These are phyloP conservation scores for Ancistrus triradiatus DNA, from an alignment of 2,113 vertebrate species.

Conservation along the genomic window DNA sequence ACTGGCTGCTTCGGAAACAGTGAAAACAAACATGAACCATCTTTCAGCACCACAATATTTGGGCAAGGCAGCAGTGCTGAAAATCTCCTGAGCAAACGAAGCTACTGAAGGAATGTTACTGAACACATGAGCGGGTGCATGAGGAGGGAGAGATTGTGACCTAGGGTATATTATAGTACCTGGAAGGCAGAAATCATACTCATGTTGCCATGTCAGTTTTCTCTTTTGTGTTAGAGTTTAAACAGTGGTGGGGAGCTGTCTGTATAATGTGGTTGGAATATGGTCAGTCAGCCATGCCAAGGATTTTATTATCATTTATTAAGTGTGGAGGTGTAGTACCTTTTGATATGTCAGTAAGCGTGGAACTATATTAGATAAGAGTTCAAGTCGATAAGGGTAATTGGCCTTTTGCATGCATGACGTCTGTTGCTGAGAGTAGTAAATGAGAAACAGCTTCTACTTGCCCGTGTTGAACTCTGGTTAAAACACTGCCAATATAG, in stretches of 20 bases:
- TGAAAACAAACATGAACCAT: constrained; percentile 50
- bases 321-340: constrained; percentile 36
- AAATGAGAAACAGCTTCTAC: too few relatives aligned
- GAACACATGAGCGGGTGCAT: constrained; percentile 3
- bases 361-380: neutral
- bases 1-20: constrained; percentile 33
- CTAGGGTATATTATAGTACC: constrained; percentile 27
- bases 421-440: too few relatives aligned
- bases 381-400: neutral
- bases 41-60: constrained; percentile 37
- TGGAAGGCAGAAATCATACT: constrained; percentile 28
- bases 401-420: too few relatives aligned
- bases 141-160: constrained; percentile 46
- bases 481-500: too few relatives aligned
- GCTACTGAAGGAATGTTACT: constrained; percentile 25
- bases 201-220: constrained; percentile 57
- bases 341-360: neutral
- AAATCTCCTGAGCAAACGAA: constrained; percentile 30
- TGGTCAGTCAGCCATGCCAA: constrained; percentile 50
- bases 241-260: constrained; percentile 57
- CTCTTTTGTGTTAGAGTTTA: constrained; percentile 51
- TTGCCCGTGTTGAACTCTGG: too few relatives aligned
- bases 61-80: constrained; percentile 37
- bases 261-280: constrained; percentile 60
- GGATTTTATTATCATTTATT: constrained; percentile 34